Percentiles rank a stretch among this genome's conserved stretches.
Evolutionary conservation across 1,140 invertebrate genomes (phyloP).

Genomic region (Orius insidiosus): DNA sequence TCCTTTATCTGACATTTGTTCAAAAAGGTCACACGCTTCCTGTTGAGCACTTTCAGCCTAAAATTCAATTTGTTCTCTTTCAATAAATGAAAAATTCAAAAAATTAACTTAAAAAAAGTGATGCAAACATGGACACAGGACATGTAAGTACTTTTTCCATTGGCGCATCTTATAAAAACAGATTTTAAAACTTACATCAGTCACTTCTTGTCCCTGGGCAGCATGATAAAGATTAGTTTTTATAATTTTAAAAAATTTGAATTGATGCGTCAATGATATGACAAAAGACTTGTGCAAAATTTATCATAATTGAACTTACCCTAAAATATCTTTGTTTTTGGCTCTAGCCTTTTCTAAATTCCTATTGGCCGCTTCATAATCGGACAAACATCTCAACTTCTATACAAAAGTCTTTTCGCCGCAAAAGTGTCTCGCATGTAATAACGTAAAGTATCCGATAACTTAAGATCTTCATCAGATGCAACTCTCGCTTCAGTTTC

Average conservation of each 20-base stretch:
- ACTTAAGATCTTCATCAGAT: conserved; percentile 94
- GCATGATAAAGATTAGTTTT: too few species aligned
- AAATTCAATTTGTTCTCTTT: conserved; percentile 19
- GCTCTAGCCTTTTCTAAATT: conserved; percentile 86
- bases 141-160: background rate
- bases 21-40: conserved; percentile 87
- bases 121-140: background rate
- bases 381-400: conserved; percentile 74
- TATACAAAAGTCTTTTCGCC: conserved; percentile 82
- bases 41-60: conserved; percentile 86
- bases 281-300: conserved; percentile 1
- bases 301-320: conserved; percentile 39
- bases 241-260: conserved; percentile 13
- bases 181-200: conserved; percentile 26
- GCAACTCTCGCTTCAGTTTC: conserved; percentile 90
- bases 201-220: conserved; percentile 26
- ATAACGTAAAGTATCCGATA: conserved; percentile 92
- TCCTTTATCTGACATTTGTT: conserved; percentile 86
- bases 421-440: conserved; percentile 94
- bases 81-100: background rate
- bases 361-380: conserved; percentile 93
- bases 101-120: too few species aligned
- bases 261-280: background rate
- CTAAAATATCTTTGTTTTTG: conserved; percentile 94
- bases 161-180: background rate